Evolutionary conservation across 2,888 invertebrate species (phyloP), one percentile per base, ranked within the genome.

Genomic region (Cheilosia urbana): DNA sequence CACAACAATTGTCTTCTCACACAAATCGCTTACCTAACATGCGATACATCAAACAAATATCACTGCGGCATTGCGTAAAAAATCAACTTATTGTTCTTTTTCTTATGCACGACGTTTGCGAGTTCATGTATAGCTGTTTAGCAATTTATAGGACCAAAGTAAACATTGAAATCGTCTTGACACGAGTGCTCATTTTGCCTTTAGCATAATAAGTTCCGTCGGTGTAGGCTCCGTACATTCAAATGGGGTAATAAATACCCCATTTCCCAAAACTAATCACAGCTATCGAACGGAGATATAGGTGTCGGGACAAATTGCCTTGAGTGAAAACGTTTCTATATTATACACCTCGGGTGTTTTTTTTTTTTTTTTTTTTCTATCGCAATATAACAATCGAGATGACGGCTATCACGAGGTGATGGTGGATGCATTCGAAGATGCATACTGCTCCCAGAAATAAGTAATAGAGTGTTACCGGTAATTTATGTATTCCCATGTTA

Each of bases 401-500:
- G 37, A 57, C 30, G 58, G 49, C 6, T 21, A 71, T 55, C 69
- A 63, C 6, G 37, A 62, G 45, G 55, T 78, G 51, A 15, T 51
- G 51, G 13, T 51, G 24, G 62, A 69, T 71, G 60, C 53, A 53
- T 51, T 40, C 13, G 24, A 47, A 30, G 47, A 62, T 62, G 47
- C 27, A 45, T 60, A n/a, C 42, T 72, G 63, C 57, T 58, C 51
- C 58, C 65, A 40, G 15, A 47, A 30, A 57, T 57, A 63, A 49
- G 49, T 68, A 63, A 69, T 57, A 40, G 40, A 49, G 57, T 63
- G 47, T 51, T 65, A 17, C 49, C n/a, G 6, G 60, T 60, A 24
- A 30, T 71, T 78, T 53, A 78, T 63, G 58, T 71, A 57, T 71
- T 49, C 21, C 57, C 63, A 57, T 58, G 34, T 71, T 65, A 58